A percentile compares a stretch with the other conserved stretches of the same genome.
These are phyloP conservation scores for Melanotaenia pygmaea DNA, from an alignment of 2,797 vertebrate species.

Conservation along the genomic window DNA sequence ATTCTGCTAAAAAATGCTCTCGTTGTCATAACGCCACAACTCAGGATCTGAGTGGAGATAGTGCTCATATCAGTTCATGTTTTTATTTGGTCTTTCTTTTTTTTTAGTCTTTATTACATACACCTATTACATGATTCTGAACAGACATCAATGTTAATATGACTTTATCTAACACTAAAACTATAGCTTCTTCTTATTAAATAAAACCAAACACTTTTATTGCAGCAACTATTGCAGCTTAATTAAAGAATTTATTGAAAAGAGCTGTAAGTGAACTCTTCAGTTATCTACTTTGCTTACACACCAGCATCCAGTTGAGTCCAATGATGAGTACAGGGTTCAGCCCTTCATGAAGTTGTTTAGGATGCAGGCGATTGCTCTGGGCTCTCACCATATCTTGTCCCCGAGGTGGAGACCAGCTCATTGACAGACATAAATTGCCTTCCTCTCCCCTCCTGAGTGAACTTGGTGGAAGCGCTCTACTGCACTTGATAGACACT, in stretches of 20 bases:
- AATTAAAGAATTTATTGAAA: neutral
- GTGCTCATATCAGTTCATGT: too few relatives aligned
- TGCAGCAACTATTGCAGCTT: neutral
- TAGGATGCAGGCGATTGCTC: slow-evolving; percentile 64
- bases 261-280: neutral
- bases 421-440: slow-evolving; percentile 83
- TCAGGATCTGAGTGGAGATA: too few relatives aligned
- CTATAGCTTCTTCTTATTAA: too few relatives aligned
- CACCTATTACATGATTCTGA: too few relatives aligned
- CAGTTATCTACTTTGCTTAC: neutral
- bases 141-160: too few relatives aligned
- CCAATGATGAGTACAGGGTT: slow-evolving; percentile 11
- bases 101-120: too few relatives aligned
- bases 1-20: too few relatives aligned
- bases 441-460: slow-evolving; percentile 72
- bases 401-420: slow-evolving; percentile 73
- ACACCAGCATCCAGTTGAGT: neutral
- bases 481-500: slow-evolving; percentile 83
- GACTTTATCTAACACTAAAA: too few relatives aligned
- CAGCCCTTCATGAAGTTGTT: slow-evolving; percentile 55
- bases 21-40: too few relatives aligned
- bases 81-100: too few relatives aligned
- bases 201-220: too few relatives aligned
- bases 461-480: slow-evolving; percentile 79
- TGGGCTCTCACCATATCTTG: slow-evolving; percentile 60